Evolutionary conservation across 2,797 vertebrate species (phyloP).

Genomic region (Centropyge bicolor): DNA sequence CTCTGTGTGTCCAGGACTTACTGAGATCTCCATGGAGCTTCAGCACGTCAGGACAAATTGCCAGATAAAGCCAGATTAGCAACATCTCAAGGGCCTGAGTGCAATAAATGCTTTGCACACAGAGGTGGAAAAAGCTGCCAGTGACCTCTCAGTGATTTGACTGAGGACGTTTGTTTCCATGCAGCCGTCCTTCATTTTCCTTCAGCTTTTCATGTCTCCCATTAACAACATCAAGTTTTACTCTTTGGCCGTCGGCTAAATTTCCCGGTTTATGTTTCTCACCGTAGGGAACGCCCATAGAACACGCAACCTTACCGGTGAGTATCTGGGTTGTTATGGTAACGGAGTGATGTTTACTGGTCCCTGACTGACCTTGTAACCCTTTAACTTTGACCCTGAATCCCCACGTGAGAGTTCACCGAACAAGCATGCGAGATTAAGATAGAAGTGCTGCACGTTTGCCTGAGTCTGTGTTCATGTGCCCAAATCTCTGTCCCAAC

Average conservation of each 20-base stretch:
- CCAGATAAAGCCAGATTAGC: slow-evolving; percentile 50
- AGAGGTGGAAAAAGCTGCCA: slow-evolving; percentile 35
- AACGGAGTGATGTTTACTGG: slow-evolving; percentile 69
- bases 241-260: slow-evolving; percentile 29
- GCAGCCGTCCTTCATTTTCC: neutral
- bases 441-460: slow-evolving; percentile 57
- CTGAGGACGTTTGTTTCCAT: slow-evolving; percentile 29
- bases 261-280: slow-evolving; percentile 62
- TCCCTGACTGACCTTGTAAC: slow-evolving; percentile 61
- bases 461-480: slow-evolving; percentile 36
- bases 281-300: slow-evolving; percentile 80
- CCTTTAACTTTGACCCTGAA: slow-evolving; percentile 28
- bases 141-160: slow-evolving; percentile 15
- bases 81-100: slow-evolving; percentile 24
- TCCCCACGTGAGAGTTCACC: slow-evolving; percentile 22
- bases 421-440: slow-evolving; percentile 50
- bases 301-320: slow-evolving; percentile 88
- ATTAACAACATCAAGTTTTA: slow-evolving; percentile 18
- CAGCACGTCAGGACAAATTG: slow-evolving; percentile 8
- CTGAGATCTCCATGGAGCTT: slow-evolving; percentile 20
- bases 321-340: slow-evolving; percentile 74
- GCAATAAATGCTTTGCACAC: slow-evolving; percentile 31
- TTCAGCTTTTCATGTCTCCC: slow-evolving; percentile 8
- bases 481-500: slow-evolving; percentile 2
- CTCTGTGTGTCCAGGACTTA: slow-evolving; percentile 21